Evolutionary conservation across 2,113 vertebrate species (phyloP).

Genomic region (Emydocephalus ijimae): DNA sequence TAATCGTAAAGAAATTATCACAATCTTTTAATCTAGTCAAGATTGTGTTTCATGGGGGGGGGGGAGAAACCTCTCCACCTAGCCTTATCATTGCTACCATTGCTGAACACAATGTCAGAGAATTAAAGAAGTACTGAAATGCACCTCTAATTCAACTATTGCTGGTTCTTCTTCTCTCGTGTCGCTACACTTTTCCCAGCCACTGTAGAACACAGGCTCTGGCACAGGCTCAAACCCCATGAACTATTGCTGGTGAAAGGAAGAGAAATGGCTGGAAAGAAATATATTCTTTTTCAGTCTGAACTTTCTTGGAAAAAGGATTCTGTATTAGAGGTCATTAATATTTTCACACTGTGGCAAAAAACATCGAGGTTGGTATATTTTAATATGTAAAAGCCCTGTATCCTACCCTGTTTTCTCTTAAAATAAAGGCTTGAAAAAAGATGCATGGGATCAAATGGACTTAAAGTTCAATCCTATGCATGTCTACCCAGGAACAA

Average conservation of each 20-base stretch:
- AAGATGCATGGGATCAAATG: background rate
- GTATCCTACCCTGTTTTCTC: background rate
- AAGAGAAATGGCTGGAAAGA: background rate
- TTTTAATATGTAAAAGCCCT: background rate
- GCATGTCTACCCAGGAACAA: background rate
- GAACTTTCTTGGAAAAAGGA: conserved; percentile 25
- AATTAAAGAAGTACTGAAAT: conserved; percentile 36
- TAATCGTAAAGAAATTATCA: conserved; percentile 26
- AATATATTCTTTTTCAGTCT: conserved; percentile 14
- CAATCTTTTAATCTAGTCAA: conserved; percentile 29
- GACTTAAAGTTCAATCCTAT: background rate
- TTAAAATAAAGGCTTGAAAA: background rate
- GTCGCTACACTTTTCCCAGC: too few species aligned
- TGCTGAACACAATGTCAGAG: background rate
- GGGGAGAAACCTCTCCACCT: conserved; percentile 23
- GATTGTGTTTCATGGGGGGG: background rate
- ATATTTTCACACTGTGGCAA: conserved; percentile 12
- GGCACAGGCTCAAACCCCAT: too few species aligned
- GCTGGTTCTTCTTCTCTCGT: too few species aligned
- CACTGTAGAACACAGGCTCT: too few species aligned
- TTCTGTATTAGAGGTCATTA: conserved; percentile 12
- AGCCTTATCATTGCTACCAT: conserved; percentile 5
- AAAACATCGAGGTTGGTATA: background rate
- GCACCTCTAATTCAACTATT: conserved; percentile 19
- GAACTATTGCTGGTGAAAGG: conserved; percentile 22